A percentile compares a stretch with the other conserved stretches of the same genome.
Evolutionary conservation across 1,140 invertebrate species (phyloP).

Genomic region (Aphelenchoides fujianensis): DNA sequence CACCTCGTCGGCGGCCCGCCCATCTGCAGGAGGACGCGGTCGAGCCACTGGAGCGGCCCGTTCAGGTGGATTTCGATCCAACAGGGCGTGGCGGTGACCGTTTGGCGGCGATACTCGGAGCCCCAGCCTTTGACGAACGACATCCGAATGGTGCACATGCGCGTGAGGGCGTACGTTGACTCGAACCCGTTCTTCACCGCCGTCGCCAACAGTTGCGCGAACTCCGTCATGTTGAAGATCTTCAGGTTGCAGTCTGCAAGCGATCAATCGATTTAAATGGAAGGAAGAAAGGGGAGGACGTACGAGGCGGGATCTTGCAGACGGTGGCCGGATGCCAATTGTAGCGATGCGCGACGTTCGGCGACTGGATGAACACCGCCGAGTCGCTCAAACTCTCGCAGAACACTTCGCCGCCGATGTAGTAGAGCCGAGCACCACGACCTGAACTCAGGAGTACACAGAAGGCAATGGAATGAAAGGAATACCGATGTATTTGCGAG

Average conservation of each 20-base stretch:
- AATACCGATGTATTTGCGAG: slow-evolving; percentile 87
- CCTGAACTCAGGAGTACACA: slow-evolving; percentile 59
- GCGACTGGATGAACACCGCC: slow-evolving; percentile 96
- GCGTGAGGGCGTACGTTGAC: slow-evolving; percentile 91
- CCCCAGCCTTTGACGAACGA: slow-evolving; percentile 92
- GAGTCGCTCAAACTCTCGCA: slow-evolving; percentile 96
- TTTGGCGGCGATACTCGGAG: slow-evolving; percentile 90
- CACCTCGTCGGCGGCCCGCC: slow-evolving; percentile 91
- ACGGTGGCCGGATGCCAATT: slow-evolving; percentile 98
- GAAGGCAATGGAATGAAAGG: background rate
- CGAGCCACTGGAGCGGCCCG: slow-evolving; percentile 93
- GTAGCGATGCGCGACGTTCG: slow-evolving; percentile 96
- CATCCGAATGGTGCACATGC: slow-evolving; percentile 99
- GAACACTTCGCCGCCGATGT: slow-evolving; percentile 96
- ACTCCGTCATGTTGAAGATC: slow-evolving; percentile 99
- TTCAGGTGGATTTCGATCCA: slow-evolving; percentile 99
- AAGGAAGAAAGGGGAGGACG: too few relatives aligned
- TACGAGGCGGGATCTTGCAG: slow-evolving; percentile 95
- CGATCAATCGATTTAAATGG: too few relatives aligned
- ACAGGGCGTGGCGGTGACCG: slow-evolving; percentile 94
- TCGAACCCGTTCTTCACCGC: slow-evolving; percentile 96
- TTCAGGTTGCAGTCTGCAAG: slow-evolving; percentile 92
- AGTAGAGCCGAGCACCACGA: slow-evolving; percentile 86
- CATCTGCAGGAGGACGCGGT: slow-evolving; percentile 93
- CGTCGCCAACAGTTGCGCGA: slow-evolving; percentile 86